These are phyloP conservation scores for Microdon myrmicae DNA, from an alignment of 2,888 invertebrate species.

Conservation along the genomic window DNA sequence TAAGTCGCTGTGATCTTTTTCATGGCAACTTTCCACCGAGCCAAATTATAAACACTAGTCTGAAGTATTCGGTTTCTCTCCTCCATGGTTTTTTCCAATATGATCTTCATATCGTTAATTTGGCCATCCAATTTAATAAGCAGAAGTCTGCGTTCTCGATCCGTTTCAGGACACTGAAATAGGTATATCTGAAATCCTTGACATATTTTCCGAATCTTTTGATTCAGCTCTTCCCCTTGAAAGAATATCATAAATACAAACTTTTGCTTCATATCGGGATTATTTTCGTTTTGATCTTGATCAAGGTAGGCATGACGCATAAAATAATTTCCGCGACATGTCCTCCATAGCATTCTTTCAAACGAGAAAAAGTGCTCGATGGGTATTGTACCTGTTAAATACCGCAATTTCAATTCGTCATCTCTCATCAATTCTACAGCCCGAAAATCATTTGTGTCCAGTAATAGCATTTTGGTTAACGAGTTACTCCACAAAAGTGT, in stretches of 20 bases:
- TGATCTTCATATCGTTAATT: constrained; percentile 77
- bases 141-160: constrained; percentile 78
- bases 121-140: constrained; percentile 78
- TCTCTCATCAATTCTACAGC: neutral
- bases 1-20: constrained; percentile 88
- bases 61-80: constrained; percentile 78
- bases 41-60: constrained; percentile 52
- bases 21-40: constrained; percentile 81
- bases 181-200: constrained; percentile 84
- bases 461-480: constrained; percentile 50
- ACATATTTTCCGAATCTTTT: constrained; percentile 83
- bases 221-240: constrained; percentile 82
- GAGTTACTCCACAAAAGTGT: constrained; percentile 58
- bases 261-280: constrained; percentile 68
- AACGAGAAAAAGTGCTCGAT: constrained; percentile 91
- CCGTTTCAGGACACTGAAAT: constrained; percentile 84
- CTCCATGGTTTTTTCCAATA: constrained; percentile 79
- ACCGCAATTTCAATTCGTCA: constrained; percentile 68
- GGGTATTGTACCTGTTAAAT: constrained; percentile 94
- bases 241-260: constrained; percentile 83
- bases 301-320: constrained; percentile 90
- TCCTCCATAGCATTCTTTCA: constrained; percentile 95
- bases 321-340: constrained; percentile 94
- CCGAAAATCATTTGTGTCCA: constrained; percentile 53
- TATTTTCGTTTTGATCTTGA: constrained; percentile 75